These are phyloP conservation scores for Osmerus mordax DNA, from an alignment of 2,113 vertebrate genomes.

Conservation along the genomic window DNA sequence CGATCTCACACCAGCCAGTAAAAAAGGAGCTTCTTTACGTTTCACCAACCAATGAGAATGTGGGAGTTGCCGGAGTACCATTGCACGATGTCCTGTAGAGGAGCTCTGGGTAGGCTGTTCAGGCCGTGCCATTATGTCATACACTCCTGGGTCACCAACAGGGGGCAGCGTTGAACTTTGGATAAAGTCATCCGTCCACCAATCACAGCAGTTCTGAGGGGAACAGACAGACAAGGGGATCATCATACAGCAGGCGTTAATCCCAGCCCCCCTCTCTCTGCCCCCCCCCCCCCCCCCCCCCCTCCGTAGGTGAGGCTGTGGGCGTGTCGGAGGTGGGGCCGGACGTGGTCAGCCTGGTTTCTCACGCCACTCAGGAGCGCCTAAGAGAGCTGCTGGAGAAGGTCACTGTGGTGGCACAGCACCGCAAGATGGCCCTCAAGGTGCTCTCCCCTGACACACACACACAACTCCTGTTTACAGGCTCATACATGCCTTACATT, in stretches of 20 bases:
- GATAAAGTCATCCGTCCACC: background rate
- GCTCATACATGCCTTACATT: background rate
- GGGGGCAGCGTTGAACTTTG: conserved; percentile 24
- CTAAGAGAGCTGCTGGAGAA: conserved; percentile 85
- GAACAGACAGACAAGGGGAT: too few species aligned
- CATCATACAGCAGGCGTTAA: background rate
- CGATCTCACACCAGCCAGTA: too few species aligned
- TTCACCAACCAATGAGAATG: too few species aligned
- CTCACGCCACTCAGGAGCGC: conserved; percentile 84
- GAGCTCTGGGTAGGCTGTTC: background rate
- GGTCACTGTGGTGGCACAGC: conserved; percentile 79
- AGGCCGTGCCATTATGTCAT: background rate
- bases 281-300: conserved; percentile 11
- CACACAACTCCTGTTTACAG: background rate
- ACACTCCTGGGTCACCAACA: conserved; percentile 9
- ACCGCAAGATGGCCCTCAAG: conserved; percentile 80
- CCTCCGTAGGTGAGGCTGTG: conserved; percentile 35
- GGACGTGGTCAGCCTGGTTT: conserved; percentile 87
- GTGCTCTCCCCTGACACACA: conserved; percentile 57
- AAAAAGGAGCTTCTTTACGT: too few species aligned
- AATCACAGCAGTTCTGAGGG: background rate
- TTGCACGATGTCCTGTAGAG: too few species aligned
- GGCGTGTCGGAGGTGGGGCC: conserved; percentile 56
- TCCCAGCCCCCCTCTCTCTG: background rate
- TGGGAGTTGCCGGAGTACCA: too few species aligned